Conservation (phyloP, 2,888 invertebrate species). For the Argyresthia goedartella region DNA sequence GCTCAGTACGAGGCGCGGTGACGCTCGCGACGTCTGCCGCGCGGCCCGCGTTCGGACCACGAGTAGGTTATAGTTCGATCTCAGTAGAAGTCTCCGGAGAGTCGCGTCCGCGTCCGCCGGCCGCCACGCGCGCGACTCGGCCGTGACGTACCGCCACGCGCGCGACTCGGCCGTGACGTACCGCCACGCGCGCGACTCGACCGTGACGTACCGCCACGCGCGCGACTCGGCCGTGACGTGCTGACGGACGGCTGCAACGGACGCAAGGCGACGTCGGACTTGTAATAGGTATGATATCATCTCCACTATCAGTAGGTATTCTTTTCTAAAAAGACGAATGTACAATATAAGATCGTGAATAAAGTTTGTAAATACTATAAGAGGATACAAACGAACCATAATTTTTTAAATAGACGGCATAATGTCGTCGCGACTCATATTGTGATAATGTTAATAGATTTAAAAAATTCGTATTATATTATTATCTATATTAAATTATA, state of each 20-base stretch:
- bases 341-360: slow-evolving; percentile 24
- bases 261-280: too few relatives aligned
- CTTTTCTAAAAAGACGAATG: slow-evolving; percentile 25
- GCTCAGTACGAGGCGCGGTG: too few relatives aligned
- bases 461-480: slow-evolving; percentile 49
- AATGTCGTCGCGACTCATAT: slow-evolving; percentile 45
- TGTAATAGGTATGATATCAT: slow-evolving; percentile 7
- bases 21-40: too few relatives aligned
- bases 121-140: too few relatives aligned
- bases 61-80: slow-evolving; percentile 5
- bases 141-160: too few relatives aligned
- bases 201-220: too few relatives aligned
- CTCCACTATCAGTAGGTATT: slow-evolving; percentile 15
- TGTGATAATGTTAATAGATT: slow-evolving; percentile 57
- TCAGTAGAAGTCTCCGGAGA: slow-evolving; percentile 3
- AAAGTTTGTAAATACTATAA: slow-evolving; percentile 29
- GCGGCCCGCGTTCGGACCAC: background rate
- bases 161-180: too few relatives aligned
- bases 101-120: too few relatives aligned
- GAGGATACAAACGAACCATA: slow-evolving; percentile 31
- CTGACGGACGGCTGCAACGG: background rate
- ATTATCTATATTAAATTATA: slow-evolving; percentile 58
- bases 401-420: slow-evolving; percentile 37
- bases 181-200: too few relatives aligned
- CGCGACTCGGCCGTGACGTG: background rate